phyloP scores from a whole-genome alignment of 2,797 vertebrate genomes.

The Muscicapa striata region DNA sequence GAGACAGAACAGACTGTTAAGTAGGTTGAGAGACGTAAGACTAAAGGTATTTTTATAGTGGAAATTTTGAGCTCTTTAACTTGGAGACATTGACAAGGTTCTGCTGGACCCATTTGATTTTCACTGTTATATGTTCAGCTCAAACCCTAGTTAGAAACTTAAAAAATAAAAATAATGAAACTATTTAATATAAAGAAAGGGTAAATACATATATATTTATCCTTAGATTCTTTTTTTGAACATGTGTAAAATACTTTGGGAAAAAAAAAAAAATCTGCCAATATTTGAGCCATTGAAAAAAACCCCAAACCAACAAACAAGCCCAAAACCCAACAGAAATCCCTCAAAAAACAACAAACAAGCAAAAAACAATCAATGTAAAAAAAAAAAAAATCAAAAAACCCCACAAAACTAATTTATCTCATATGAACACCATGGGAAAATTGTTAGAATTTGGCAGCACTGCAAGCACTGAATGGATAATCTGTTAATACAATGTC shows the following conservation, averaged over 20 bases:
- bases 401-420: background rate
- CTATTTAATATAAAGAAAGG: background rate
- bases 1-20: background rate
- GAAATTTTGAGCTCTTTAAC: background rate
- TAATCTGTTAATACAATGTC: background rate
- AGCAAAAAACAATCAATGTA: fast-evolving
- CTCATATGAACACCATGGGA: background rate
- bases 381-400: background rate
- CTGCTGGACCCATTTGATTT: background rate
- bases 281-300: background rate
- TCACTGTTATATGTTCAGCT: background rate
- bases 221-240: background rate
- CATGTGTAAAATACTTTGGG: background rate
- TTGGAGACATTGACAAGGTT: background rate
- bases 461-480: background rate
- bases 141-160: background rate
- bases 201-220: background rate
- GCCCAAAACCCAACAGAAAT: background rate
- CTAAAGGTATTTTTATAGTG: fast-evolving
- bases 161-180: background rate
- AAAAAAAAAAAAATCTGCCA: background rate
- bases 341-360: background rate
- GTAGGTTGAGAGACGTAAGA: background rate
- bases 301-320: background rate
- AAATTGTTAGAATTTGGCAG: background rate